phyloP scores from a whole-genome alignment of 2,888 invertebrate genomes.

The Eueremaeus valkanovi region DNA sequence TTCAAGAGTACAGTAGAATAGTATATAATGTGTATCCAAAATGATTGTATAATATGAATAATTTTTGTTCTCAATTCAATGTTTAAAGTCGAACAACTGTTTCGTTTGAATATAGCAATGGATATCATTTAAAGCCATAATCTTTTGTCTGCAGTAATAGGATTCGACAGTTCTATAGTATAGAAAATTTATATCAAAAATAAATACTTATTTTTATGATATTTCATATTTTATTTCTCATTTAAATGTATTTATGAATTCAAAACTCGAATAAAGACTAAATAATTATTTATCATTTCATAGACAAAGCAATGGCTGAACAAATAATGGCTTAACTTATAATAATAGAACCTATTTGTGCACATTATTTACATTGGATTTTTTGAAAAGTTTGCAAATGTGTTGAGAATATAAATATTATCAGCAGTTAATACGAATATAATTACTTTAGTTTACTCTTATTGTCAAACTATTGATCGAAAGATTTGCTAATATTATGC shows the following conservation, averaged over 20 bases:
- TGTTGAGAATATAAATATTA: neutral
- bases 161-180: neutral
- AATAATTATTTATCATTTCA: neutral
- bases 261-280: neutral
- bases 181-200: conserved; percentile 3
- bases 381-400: neutral
- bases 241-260: neutral
- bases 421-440: neutral
- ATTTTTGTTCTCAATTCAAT: neutral
- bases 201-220: neutral
- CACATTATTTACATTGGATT: conserved; percentile 6
- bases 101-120: neutral
- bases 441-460: neutral
- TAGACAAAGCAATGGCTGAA: neutral
- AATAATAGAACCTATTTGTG: conserved; percentile 17
- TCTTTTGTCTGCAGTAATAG: neutral
- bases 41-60: neutral
- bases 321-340: neutral
- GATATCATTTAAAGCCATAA: neutral
- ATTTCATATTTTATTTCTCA: neutral
- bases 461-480: neutral
- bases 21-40: neutral
- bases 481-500: neutral
- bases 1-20: neutral
- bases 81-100: neutral